Conservation (phyloP, 2,888 invertebrate genomes). For the Eucera pruinosa region DNA sequence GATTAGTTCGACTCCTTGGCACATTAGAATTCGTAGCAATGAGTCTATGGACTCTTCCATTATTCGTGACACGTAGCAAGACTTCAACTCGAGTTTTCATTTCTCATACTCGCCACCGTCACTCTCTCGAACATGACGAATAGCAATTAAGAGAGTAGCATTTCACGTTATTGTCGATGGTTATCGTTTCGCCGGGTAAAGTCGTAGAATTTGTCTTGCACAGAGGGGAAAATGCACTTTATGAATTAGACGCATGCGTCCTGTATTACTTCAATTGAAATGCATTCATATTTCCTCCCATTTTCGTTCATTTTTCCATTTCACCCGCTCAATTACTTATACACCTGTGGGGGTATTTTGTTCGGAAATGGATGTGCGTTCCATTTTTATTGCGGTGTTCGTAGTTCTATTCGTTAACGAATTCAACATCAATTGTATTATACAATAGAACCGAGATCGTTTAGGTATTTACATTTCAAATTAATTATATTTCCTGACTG, state of each 20-base stretch:
- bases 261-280: not conserved
- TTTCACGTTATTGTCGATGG: conserved; percentile 42
- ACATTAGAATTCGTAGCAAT: conserved; percentile 65
- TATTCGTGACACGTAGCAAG: conserved; percentile 78
- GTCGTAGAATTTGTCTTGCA: not conserved
- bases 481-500: conserved; percentile 6
- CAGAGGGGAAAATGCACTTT: not conserved
- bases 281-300: not conserved
- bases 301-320: too few relatives aligned
- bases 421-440: conserved; percentile 9
- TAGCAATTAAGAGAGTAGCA: conserved; percentile 51
- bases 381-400: not conserved
- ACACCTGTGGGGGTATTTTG: not conserved
- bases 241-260: not conserved
- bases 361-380: not conserved
- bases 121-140: conserved; percentile 27
- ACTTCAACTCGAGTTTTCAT: conserved; percentile 64
- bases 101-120: conserved; percentile 43
- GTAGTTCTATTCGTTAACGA: not conserved
- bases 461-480: conserved; percentile 17
- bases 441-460: conserved; percentile 18
- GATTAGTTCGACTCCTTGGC: conserved; percentile 61
- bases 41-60: conserved; percentile 70
- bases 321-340: not conserved
- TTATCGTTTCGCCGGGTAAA: not conserved